phyloP scores from a whole-genome alignment of 2,888 invertebrate genomes.

The Eustalomyia histrio region DNA sequence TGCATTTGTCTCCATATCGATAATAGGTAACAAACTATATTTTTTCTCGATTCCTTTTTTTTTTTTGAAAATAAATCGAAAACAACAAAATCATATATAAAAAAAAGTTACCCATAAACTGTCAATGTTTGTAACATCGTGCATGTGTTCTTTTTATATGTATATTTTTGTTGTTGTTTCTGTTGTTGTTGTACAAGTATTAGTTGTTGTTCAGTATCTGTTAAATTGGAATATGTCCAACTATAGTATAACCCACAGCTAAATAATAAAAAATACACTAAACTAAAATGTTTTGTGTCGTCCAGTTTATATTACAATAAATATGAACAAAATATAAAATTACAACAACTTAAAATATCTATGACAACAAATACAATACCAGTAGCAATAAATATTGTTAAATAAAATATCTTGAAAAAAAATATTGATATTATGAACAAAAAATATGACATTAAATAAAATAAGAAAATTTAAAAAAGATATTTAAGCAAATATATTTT shows the following conservation, averaged over 20 bases:
- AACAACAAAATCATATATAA: slow-evolving; percentile 45
- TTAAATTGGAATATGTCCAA: slow-evolving; percentile 65
- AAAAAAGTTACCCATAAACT: slow-evolving; percentile 23
- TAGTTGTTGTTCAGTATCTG: slow-evolving; percentile 61
- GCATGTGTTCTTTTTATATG: too few species aligned
- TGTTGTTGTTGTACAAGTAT: slow-evolving; percentile 41
- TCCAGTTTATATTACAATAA: slow-evolving; percentile 62
- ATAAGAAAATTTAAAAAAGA: too few species aligned
- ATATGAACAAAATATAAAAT: slow-evolving; percentile 53
- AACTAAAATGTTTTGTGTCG: slow-evolving; percentile 53
- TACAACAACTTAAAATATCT: slow-evolving; percentile 35
- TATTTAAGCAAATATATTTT: too few species aligned
- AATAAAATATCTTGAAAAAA: slow-evolving; percentile 6
- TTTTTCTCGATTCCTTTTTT: slow-evolving; percentile 11
- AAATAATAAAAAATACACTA: slow-evolving; percentile 15
- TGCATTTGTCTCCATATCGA: slow-evolving; percentile 26
- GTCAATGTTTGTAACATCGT: slow-evolving; percentile 27
- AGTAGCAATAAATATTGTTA: slow-evolving; percentile 28
- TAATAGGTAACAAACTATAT: slow-evolving; percentile 56
- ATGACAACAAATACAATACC: not conserved
- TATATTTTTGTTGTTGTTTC: too few species aligned
- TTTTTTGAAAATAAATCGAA: slow-evolving; percentile 33
- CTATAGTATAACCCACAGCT: not conserved
- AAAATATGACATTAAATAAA: slow-evolving; percentile 58
- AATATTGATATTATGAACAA: slow-evolving; percentile 45